These are phyloP conservation scores for Drosophila melanosoma DNA, from an alignment of 2,888 invertebrate species.

Conservation along the genomic window DNA sequence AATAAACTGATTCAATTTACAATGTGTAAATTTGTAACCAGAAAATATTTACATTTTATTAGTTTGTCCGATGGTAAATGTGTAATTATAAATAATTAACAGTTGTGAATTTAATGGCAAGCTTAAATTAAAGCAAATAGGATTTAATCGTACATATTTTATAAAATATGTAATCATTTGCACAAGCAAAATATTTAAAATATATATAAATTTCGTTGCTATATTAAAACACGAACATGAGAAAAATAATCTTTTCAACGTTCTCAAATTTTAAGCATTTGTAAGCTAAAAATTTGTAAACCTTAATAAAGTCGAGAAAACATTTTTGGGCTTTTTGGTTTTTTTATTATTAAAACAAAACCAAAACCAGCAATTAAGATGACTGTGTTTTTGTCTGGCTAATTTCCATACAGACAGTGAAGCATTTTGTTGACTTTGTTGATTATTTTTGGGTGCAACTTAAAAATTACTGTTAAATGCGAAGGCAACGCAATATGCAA, in stretches of 20 bases:
- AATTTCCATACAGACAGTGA: constrained; percentile 4
- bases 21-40: not conserved
- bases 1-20: not conserved
- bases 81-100: not conserved
- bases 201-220: not conserved
- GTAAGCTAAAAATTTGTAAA: not conserved
- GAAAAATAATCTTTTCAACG: not conserved
- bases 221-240: not conserved
- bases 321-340: not conserved
- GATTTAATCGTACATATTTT: not conserved
- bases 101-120: not conserved
- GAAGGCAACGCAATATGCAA: constrained; percentile 4
- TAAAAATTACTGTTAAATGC: constrained; percentile 15
- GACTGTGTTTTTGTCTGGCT: constrained; percentile 8
- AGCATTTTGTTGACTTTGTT: constrained; percentile 23
- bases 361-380: constrained; percentile 33
- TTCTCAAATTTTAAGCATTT: not conserved
- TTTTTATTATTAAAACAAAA: constrained; percentile 1
- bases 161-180: not conserved
- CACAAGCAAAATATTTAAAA: not conserved
- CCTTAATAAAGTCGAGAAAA: not conserved
- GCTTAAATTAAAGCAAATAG: not conserved
- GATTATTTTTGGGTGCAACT: constrained; percentile 16
- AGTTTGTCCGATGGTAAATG: not conserved
- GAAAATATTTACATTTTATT: not conserved